Base-by-base conservation (phyloP, 2,113 vertebrate species). In the Marcusenius ussheri region DNA sequence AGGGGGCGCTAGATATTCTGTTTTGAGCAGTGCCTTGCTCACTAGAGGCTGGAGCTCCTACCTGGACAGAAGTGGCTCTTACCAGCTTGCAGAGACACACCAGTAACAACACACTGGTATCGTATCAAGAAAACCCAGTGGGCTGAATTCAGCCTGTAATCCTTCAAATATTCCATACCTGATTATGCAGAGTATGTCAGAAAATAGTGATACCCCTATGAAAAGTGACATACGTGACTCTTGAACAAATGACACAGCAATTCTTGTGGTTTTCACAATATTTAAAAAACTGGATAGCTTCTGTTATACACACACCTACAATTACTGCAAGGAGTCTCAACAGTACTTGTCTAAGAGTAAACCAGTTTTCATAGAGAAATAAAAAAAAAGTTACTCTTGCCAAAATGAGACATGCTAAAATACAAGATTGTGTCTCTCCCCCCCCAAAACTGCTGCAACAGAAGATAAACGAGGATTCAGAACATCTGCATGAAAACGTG, bases 181-280 rank as follows among this genome's bases (percentile, higher is more conserved):
- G 21, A n/a, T 84, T 4, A 84, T 84, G 24, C 83, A 47, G 83
- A 11, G 10, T 15, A 84, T 47, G 83, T 84, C 35, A n/a, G 45
- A 84, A 47, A 84, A n/a, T n/a, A 46, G 83, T 47, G 9, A 39
- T 84, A 5, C 10, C 5, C 5, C 19, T n/a, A 6, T 42, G 31
- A 80, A 19, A 80, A 8, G 35, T 42, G 5, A 39, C 74, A 80
- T 15, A 39, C 1, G 74, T 80, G 74, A 80, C 74, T 66, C 9
- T 31, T 3, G 62, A 70, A 70, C 17, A 80, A 80, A 42, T 42
- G 31, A 80, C 35, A 42, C 35, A 42, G 35, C 10, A 17, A 19
- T 42, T 80, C 74, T 80, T 42, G 31, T 27, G 74, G 15, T 77
- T 90, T 90, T n/a, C 56, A 53, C 85, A 83, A 70, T 83, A 86